Evolutionary conservation across 2,113 vertebrate species (phyloP), one percentile per base, ranked within the genome.

Genomic region (Seriola quinqueradiata): DNA sequence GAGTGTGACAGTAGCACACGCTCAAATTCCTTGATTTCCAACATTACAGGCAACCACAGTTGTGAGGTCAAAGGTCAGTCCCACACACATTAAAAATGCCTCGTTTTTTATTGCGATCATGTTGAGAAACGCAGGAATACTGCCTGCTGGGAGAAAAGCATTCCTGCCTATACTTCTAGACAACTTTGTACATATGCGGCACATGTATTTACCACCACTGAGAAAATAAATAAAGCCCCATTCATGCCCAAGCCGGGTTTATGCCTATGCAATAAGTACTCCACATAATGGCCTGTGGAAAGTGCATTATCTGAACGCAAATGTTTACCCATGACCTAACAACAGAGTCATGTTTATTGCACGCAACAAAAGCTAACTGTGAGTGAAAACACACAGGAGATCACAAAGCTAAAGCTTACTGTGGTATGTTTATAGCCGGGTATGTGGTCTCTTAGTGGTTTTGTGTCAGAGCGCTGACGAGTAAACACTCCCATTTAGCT

Each of bases 361-460:
- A 86, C n/a, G 80, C 83, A 89, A 86, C 88, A 88, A 88, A 91
- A 85, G 90, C 70, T 59, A 84, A 86, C 71, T 72, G 83, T 66
- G 84, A 92, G 89, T 90, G 82, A 88, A 91, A 92, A 90, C 84
- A 88, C 81, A 86, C 79, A 77, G 75, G 67, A 79, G 69, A 91
- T 88, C 58, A 84, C 82, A 91, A 89, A 87, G 83, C 82, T 65
- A 60, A 78, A 82, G 89, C 80, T 75, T 32, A 81, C 81, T 55
- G 70, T 68, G 84, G 79, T 84, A 84, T 88, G 86, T 92, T 93
- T 93, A 90, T 34, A 72, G 87, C 42, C 5, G 61, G 74, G 74
- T 78, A 80, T 76, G 84, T 85, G 77, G 78, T 88, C 79, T 83
- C 79, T 90, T 74, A 85, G 85, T 82, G 84, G 66, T 75, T 90